phyloP scores from a whole-genome alignment of 1,140 invertebrate genomes.

The Procambarus clarkii region DNA sequence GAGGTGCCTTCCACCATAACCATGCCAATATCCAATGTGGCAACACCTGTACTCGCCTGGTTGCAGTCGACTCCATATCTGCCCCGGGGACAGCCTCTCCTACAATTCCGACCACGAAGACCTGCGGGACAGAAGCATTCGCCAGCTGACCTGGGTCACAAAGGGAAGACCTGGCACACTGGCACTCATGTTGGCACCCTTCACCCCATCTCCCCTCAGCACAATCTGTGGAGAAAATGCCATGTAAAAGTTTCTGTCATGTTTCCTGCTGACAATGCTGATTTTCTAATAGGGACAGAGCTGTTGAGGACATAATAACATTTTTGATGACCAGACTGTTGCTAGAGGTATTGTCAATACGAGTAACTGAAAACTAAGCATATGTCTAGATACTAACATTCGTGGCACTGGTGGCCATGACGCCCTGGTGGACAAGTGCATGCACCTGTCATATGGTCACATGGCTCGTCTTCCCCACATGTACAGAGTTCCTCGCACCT shows the following conservation, averaged over 20 bases:
- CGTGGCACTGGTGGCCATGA: slow-evolving; percentile 82
- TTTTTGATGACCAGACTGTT: too few relatives aligned
- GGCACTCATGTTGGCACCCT: slow-evolving; percentile 85
- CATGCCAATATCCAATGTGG: too few relatives aligned
- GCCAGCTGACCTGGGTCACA: slow-evolving; percentile 90
- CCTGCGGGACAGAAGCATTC: slow-evolving; percentile 88
- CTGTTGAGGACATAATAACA: too few relatives aligned
- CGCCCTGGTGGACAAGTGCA: slow-evolving; percentile 45
- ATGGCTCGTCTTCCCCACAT: slow-evolving; percentile 81
- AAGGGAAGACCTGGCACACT: slow-evolving; percentile 82
- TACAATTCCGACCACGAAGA: slow-evolving; percentile 81
- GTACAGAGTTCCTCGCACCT: slow-evolving; percentile 88
- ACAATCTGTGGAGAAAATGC: slow-evolving; percentile 21
- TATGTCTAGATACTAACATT: slow-evolving; percentile 76
- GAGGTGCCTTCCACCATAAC: too few relatives aligned
- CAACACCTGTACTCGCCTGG: slow-evolving; percentile 15
- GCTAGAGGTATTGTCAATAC: neutral
- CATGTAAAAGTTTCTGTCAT: too few relatives aligned
- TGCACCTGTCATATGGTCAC: slow-evolving; percentile 46
- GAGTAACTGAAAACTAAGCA: neutral
- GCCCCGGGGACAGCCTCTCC: slow-evolving; percentile 68
- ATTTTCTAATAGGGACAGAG: too few relatives aligned
- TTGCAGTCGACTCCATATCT: slow-evolving; percentile 53
- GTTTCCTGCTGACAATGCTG: too few relatives aligned
- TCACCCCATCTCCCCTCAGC: slow-evolving; percentile 78